Evolutionary conservation across 1,140 invertebrate species (phyloP).

Genomic region (Zaprionus camerounensis): DNA sequence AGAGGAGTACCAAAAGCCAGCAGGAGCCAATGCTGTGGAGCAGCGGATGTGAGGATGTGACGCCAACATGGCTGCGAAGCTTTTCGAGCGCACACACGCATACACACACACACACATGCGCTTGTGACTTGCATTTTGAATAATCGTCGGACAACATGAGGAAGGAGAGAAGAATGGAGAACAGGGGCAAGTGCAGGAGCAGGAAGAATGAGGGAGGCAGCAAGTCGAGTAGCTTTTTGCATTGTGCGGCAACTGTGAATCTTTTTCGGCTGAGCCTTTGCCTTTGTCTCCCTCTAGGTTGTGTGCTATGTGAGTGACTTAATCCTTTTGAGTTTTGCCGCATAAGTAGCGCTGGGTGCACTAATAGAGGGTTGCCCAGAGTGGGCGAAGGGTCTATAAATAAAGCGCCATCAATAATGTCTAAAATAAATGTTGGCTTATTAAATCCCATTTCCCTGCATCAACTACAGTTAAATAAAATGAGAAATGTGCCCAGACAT

Average conservation of each 20-base stretch:
- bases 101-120: conserved; percentile 41
- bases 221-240: conserved; percentile 65
- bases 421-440: conserved; percentile 81
- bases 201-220: background rate
- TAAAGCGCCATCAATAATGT: conserved; percentile 78
- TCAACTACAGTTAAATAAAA: conserved; percentile 76
- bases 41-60: conserved; percentile 36
- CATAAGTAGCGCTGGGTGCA: conserved; percentile 53
- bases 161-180: background rate
- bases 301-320: conserved; percentile 52
- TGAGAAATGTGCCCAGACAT: conserved; percentile 69
- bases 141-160: conserved; percentile 65
- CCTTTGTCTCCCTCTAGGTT: conserved; percentile 34
- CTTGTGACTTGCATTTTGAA: conserved; percentile 77
- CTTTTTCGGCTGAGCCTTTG: conserved; percentile 62
- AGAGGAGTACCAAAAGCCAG: background rate
- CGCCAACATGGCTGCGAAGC: conserved; percentile 79
- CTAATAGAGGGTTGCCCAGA: background rate
- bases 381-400: conserved; percentile 47
- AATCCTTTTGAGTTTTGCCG: conserved; percentile 83
- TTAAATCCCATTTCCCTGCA: conserved; percentile 80
- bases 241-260: conserved; percentile 75
- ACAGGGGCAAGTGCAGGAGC: background rate
- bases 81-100: conserved; percentile 54
- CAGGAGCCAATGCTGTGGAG: conserved; percentile 1